Evolutionary conservation across 2,797 vertebrate species (phyloP).

Genomic region (Urosaurus nigricauda): DNA sequence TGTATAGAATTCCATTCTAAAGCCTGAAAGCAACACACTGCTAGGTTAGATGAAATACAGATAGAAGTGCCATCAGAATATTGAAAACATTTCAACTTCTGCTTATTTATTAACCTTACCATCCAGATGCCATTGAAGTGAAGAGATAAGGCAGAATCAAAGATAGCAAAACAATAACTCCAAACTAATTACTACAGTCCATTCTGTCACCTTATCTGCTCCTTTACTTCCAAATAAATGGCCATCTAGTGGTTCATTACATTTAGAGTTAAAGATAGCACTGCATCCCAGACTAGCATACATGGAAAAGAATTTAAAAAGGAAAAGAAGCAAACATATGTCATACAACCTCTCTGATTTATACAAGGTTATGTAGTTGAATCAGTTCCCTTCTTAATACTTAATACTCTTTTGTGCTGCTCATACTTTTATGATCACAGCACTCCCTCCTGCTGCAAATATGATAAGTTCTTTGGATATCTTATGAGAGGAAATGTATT

Average conservation of each 20-base stretch:
- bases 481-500: background rate
- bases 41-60: conserved; percentile 4
- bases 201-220: conserved; percentile 22
- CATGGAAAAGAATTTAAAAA: background rate
- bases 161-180: conserved; percentile 38
- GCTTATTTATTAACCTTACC: conserved; percentile 37
- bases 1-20: background rate
- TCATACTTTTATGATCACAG: background rate
- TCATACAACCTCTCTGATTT: background rate
- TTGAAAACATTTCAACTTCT: conserved; percentile 22
- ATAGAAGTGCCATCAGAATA: conserved; percentile 18
- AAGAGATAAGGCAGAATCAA: conserved; percentile 30
- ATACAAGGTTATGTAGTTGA: background rate
- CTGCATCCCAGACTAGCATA: background rate
- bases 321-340: background rate
- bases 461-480: background rate
- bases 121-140: background rate
- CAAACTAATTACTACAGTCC: conserved; percentile 27
- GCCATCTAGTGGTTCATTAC: conserved; percentile 3
- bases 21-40: conserved; percentile 14
- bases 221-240: conserved; percentile 21
- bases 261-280: conserved; percentile 4
- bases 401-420: background rate
- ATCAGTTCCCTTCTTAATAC: no score
- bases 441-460: background rate